phyloP scores from a whole-genome alignment of 2,888 invertebrate species.

The Physocephala rufipes region DNA sequence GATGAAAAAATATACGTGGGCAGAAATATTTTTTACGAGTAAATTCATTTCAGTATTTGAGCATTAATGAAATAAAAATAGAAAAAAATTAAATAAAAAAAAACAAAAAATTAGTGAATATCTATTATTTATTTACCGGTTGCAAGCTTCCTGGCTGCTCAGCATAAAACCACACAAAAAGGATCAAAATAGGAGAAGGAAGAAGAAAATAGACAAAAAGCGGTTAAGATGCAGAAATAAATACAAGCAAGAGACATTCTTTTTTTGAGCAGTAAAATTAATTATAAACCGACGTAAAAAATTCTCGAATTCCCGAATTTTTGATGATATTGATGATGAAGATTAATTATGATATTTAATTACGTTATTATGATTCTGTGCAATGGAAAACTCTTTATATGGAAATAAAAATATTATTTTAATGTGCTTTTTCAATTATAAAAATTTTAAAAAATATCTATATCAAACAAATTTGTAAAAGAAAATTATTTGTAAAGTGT shows the following conservation, averaged over 20 bases:
- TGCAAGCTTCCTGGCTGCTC: constrained; percentile 64
- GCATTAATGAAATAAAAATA: constrained; percentile 45
- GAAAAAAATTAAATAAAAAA: constrained; percentile 52
- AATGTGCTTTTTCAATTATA: too few species aligned
- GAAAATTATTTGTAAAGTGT: too few species aligned
- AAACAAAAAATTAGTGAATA: constrained; percentile 56
- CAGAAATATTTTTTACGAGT: constrained; percentile 10
- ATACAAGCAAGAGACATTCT: not conserved
- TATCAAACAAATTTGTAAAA: too few species aligned
- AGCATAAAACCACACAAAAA: constrained; percentile 40
- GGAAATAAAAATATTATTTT: too few species aligned
- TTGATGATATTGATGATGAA: not conserved
- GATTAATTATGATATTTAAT: too few species aligned
- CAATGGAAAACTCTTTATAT: too few species aligned
- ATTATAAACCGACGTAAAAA: not conserved
- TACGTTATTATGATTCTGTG: too few species aligned
- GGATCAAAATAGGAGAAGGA: constrained; percentile 32
- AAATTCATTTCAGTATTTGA: constrained; percentile 25
- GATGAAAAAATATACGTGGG: not conserved
- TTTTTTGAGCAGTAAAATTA: not conserved
- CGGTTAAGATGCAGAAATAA: constrained; percentile 25
- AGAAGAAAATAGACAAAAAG: constrained; percentile 23
- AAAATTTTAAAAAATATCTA: too few species aligned
- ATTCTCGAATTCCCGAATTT: not conserved
- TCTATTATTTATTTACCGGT: constrained; percentile 61